These are phyloP conservation scores for Hermatobates lingyangjiaoensis DNA, from an alignment of 1,140 invertebrate species.

Conservation along the genomic window DNA sequence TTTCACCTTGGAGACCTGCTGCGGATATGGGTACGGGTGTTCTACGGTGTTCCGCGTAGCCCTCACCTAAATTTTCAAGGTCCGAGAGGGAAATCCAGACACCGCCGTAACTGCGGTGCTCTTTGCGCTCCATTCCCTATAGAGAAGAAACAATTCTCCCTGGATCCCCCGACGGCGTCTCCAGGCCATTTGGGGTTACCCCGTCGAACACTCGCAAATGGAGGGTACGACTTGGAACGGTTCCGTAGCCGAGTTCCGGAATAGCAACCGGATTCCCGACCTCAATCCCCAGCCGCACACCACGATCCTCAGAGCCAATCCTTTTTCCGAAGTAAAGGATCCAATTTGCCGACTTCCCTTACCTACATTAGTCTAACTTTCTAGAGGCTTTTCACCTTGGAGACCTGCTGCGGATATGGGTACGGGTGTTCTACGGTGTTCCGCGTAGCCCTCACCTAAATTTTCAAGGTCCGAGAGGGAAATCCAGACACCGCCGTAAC, in stretches of 20 bases:
- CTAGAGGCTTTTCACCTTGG: slow-evolving; percentile 76
- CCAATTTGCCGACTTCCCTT: slow-evolving; percentile 67
- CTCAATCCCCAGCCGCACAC: slow-evolving; percentile 34
- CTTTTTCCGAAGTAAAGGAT: too few relatives aligned
- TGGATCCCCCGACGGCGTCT: too few relatives aligned
- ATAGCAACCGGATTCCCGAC: too few relatives aligned
- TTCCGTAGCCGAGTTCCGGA: too few relatives aligned
- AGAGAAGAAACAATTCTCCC: too few relatives aligned
- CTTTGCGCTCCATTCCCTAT: too few relatives aligned
- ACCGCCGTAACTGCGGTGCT: too few relatives aligned
- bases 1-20: slow-evolving; percentile 75
- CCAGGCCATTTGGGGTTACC: too few relatives aligned
- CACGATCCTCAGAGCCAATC: slow-evolving; percentile 32
- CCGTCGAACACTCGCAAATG: too few relatives aligned
- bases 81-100: slow-evolving; percentile 41
- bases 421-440: slow-evolving; percentile 45
- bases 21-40: slow-evolving; percentile 64
- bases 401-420: slow-evolving; percentile 70
- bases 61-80: slow-evolving; percentile 64
- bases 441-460: slow-evolving; percentile 47
- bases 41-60: too few relatives aligned
- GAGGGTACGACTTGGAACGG: too few relatives aligned
- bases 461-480: slow-evolving; percentile 54
- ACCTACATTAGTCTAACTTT: slow-evolving; percentile 76
- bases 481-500: slow-evolving; percentile 42